Conservation (phyloP, 2,797 vertebrate species). For the Denticeps clupeoides region DNA sequence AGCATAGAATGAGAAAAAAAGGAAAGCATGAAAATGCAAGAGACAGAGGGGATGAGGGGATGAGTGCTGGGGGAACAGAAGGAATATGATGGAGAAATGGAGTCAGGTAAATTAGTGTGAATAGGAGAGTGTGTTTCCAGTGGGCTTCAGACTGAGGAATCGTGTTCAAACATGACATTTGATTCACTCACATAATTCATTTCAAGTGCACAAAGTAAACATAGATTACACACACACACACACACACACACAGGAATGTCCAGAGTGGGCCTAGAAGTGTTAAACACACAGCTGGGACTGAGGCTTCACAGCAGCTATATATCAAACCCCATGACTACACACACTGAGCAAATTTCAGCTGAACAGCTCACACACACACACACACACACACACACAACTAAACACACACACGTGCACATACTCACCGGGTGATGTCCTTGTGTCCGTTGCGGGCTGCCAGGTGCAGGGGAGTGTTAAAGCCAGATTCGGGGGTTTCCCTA, state of each 20-base stretch:
- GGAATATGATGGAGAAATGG: too few relatives aligned
- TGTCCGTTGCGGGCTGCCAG: constrained; percentile 89
- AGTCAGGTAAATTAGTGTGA: too few relatives aligned
- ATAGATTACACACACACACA: background rate
- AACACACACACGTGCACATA: background rate
- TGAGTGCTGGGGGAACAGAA: too few relatives aligned
- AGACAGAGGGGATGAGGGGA: background rate
- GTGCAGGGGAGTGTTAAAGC: constrained; percentile 84
- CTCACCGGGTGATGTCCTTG: constrained; percentile 82
- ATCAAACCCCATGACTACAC: constrained; percentile 1
- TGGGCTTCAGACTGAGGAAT: too few relatives aligned
- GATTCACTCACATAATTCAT: background rate
- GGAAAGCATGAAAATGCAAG: background rate
- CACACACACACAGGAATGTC: background rate
- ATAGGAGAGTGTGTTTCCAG: too few relatives aligned
- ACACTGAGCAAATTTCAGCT: background rate
- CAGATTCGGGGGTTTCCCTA: constrained; percentile 76
- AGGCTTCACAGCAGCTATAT: background rate
- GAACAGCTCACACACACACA: background rate
- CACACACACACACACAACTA: background rate
- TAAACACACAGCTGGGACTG: background rate
- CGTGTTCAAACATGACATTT: too few relatives aligned
- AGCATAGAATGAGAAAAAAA: background rate
- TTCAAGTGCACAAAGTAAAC: background rate
- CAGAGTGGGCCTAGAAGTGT: too few relatives aligned